A percentile compares a stretch with the other conserved stretches of the same genome.
Evolutionary conservation across 2,113 vertebrate genomes (phyloP).

Genomic region (Myotis lucifugus): DNA sequence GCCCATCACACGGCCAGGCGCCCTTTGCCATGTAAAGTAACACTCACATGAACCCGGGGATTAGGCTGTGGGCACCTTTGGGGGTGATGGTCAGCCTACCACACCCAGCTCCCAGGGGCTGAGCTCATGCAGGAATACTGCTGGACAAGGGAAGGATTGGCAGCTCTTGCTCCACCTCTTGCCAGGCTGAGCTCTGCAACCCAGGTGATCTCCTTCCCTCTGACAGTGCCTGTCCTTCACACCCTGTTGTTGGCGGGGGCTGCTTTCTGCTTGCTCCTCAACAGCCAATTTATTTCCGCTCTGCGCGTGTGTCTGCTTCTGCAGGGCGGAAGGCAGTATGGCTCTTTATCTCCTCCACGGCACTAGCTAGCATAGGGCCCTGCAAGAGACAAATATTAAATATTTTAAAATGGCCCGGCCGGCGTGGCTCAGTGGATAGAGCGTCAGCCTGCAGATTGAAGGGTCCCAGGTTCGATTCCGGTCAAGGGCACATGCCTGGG

Average conservation of each 20-base stretch:
- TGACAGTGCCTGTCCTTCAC: rapidly evolving
- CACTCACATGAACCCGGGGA: too few relatives aligned
- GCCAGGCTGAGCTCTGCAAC: not conserved
- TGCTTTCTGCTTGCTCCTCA: not conserved
- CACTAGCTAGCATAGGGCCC: not conserved
- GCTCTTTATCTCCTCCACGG: not conserved
- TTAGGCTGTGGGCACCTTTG: not conserved
- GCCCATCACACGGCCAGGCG: not conserved
- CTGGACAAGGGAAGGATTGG: not conserved
- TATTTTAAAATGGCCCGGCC: too few relatives aligned
- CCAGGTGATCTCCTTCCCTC: not conserved
- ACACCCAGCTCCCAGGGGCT: not conserved
- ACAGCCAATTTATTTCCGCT: not conserved
- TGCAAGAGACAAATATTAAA: not conserved
- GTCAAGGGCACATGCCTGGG: too few relatives aligned
- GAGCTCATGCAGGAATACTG: not conserved
- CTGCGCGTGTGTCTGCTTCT: not conserved
- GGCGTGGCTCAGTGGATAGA: too few relatives aligned
- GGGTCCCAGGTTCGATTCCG: too few relatives aligned
- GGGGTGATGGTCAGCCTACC: too few relatives aligned
- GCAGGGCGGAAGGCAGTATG: rapidly evolving
- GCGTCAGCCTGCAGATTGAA: too few relatives aligned
- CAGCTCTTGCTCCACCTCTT: not conserved
- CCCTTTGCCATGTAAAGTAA: not conserved
- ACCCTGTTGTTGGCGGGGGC: not conserved